phyloP scores from a whole-genome alignment of 2,113 vertebrate genomes.

The Xyliphius kryptos region DNA sequence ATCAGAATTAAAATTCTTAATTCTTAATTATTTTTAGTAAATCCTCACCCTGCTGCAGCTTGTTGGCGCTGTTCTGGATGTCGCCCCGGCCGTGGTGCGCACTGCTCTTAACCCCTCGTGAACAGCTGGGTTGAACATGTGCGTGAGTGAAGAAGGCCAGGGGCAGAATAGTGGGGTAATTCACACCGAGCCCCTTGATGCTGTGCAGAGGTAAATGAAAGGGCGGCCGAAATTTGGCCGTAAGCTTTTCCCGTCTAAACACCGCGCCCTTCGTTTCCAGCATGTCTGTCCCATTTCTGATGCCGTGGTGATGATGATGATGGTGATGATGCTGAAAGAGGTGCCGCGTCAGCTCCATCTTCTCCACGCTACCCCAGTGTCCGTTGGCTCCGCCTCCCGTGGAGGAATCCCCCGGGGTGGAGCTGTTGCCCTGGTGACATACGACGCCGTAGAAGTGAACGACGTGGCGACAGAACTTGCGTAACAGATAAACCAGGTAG shows the following conservation, averaged over 20 bases:
- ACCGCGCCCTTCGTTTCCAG: slow-evolving; percentile 56
- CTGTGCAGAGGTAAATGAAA: slow-evolving; percentile 40
- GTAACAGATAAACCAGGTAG: slow-evolving; percentile 81
- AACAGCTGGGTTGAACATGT: slow-evolving; percentile 21
- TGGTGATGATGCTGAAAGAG: slow-evolving; percentile 77
- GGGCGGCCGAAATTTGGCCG: slow-evolving; percentile 13
- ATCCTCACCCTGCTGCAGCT: slow-evolving; percentile 65
- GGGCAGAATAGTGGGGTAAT: slow-evolving; percentile 90
- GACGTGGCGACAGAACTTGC: slow-evolving; percentile 75
- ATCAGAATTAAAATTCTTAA: no score
- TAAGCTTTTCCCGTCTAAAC: slow-evolving; percentile 12
- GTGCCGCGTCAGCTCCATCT: slow-evolving; percentile 67
- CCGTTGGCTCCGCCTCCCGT: slow-evolving; percentile 21
- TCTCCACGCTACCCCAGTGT: slow-evolving; percentile 49
- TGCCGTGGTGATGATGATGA: slow-evolving; percentile 64
- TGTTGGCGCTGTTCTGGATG: slow-evolving; percentile 61
- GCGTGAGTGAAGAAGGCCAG: slow-evolving; percentile 57
- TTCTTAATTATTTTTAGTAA: no score
- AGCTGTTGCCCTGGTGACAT: slow-evolving; percentile 47
- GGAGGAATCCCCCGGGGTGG: slow-evolving; percentile 53
- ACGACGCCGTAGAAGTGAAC: slow-evolving; percentile 54
- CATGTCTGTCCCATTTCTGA: slow-evolving; percentile 61
- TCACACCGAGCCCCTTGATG: slow-evolving; percentile 63
- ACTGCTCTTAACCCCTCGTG: slow-evolving; percentile 53
- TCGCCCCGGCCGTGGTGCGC: slow-evolving; percentile 40